These are phyloP conservation scores for Lordiphosa collinella DNA, from an alignment of 1,140 invertebrate genomes.

Conservation along the genomic window DNA sequence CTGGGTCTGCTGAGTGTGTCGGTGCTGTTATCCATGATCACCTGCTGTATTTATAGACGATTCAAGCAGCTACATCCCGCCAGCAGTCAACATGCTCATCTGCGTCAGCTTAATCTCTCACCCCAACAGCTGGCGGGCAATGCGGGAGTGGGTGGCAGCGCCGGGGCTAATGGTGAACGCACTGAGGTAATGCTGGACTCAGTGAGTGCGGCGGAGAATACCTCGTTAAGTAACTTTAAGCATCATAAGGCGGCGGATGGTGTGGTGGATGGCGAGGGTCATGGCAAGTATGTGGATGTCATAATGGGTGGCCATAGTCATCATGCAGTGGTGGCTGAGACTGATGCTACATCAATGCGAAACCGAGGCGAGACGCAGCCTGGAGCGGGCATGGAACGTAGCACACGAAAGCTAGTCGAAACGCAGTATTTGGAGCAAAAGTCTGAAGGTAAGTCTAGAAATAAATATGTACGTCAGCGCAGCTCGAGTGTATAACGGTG, in stretches of 20 bases:
- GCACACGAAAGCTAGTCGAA: not conserved
- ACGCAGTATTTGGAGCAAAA: constrained; percentile 34
- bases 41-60: constrained; percentile 55
- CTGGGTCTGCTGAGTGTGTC: constrained; percentile 52
- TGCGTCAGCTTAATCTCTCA: constrained; percentile 28
- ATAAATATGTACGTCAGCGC: no score
- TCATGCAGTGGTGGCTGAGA: not conserved
- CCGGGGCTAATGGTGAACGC: constrained; percentile 10
- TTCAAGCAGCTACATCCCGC: constrained; percentile 38
- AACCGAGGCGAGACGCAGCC: not conserved
- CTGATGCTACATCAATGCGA: not conserved
- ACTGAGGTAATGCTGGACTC: constrained; percentile 29
- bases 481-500: no score
- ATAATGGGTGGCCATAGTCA: not conserved
- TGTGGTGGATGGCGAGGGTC: not conserved
- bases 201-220: constrained; percentile 12
- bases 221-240: constrained; percentile 23
- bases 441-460: constrained; percentile 40
- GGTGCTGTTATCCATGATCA: constrained; percentile 46
- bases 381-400: constrained; percentile 1
- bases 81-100: constrained; percentile 14
- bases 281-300: not conserved
- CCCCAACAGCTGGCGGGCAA: constrained; percentile 11
- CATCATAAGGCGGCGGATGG: constrained; percentile 20
- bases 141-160: not conserved